Base-by-base conservation (phyloP, 2,888 invertebrate genomes). In the Scaptomyza tumidula region DNA sequence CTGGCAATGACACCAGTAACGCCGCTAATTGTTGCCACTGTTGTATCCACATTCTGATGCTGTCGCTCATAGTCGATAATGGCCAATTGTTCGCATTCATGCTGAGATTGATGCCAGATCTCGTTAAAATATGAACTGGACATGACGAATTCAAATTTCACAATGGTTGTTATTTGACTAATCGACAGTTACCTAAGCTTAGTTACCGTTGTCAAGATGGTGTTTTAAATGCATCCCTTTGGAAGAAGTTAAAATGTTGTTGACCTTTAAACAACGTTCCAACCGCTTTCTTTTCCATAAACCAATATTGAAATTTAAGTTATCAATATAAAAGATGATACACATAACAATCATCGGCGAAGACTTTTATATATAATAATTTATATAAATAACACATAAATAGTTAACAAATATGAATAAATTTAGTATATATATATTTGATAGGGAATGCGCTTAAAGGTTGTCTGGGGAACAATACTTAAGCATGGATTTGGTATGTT, bases 101-200 rank as follows among this genome's bases (percentile, higher is more conserved):
- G 87, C 87, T 95, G 94, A 0, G 95, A 94, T 66, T 94, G 93
- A 53, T 93, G 93, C 93, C 97, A 95, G 52, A 96, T 90, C 67
- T 95, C 93, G 70, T 95, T 94, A 88, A 96, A 97, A 0, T 95
- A 95, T 88, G 93, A 92, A 84, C 95, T 96, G 0, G 97, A 96
- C 97, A 97, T 97, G 66, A 27, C 82, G 1, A 53, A 35, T 7
- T 14, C 5, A 13, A 16, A 29, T 41, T 31, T 16, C 4, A 27
- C 11, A 73, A 10, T 50, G 24, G 5, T 35, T 49, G 11, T 53
- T 43, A 6, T 45, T 64, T 56, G 0, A 37, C 2, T 13, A 6
- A 39, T 39, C 14, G 39, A 1, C 5, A 31, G 11, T n/a, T 2
- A 24, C 24, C 24, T 6, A 6, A 1, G 49, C 49, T 37, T 35